These are phyloP conservation scores for Phainopepla nitens DNA, from an alignment of 2,113 vertebrate genomes.

Conservation along the genomic window DNA sequence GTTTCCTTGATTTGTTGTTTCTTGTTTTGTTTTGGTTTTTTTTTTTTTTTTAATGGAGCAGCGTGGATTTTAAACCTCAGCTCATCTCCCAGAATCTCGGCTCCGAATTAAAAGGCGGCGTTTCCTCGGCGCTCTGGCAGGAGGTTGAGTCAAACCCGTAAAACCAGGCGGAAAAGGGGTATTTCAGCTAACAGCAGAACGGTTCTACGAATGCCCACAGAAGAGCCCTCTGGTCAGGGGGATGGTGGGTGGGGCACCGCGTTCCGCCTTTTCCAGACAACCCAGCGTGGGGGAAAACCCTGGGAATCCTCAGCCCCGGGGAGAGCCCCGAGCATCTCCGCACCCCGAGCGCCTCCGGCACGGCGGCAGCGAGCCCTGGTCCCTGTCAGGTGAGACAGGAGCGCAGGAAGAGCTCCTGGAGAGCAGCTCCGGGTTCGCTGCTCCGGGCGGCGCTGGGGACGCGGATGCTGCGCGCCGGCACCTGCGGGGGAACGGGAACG, in stretches of 20 bases:
- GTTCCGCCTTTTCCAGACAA: neutral
- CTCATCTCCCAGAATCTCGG: neutral
- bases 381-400: no score
- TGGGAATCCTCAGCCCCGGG: neutral
- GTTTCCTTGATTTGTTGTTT: neutral
- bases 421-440: neutral
- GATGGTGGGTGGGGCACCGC: neutral
- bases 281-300: fast-evolving
- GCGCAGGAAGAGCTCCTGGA: neutral
- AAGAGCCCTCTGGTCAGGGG: neutral
- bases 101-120: fast-evolving
- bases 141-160: fast-evolving
- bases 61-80: neutral
- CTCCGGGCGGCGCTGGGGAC: fast-evolving
- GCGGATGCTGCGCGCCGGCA: neutral
- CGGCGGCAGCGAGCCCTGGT: neutral
- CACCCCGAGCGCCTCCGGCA: fast-evolving
- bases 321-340: fast-evolving
- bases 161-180: neutral
- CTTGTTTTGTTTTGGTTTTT: no score
- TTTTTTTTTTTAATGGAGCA: neutral
- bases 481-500: neutral
- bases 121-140: neutral
- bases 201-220: fast-evolving
- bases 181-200: neutral